Percentiles rank a stretch among this genome's conserved stretches.
Conservation (phyloP, 2,797 vertebrate genomes). For the Balearica regulorum region DNA sequence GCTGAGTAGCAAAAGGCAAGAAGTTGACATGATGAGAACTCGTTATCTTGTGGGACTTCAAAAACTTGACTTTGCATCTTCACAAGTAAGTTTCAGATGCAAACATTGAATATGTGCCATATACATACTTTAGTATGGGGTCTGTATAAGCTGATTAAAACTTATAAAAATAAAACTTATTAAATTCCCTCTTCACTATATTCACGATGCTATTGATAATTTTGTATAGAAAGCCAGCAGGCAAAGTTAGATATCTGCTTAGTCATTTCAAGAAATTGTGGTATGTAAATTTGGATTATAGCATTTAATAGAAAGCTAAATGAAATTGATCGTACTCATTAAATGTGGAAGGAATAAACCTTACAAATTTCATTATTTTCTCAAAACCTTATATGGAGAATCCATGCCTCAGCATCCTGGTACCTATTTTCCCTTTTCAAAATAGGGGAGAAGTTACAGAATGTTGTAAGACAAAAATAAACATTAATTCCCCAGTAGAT, state of each 20-base stretch:
- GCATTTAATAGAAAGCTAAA: neutral
- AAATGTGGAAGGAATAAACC: neutral
- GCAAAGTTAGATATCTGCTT: neutral
- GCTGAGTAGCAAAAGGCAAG: conserved; percentile 82
- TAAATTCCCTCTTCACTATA: neutral
- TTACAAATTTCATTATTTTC: neutral
- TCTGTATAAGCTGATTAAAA: neutral
- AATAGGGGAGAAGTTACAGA: neutral
- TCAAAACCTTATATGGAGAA: neutral
- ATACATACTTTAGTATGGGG: neutral
- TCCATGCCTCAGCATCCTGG: neutral
- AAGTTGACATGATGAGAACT: conserved; percentile 83
- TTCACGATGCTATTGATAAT: neutral
- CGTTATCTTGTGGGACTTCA: conserved; percentile 88
- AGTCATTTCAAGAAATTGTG: neutral
- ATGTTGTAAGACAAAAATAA: neutral
- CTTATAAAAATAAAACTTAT: neutral
- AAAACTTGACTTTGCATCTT: conserved; percentile 90
- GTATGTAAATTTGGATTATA: neutral
- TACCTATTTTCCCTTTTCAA: neutral
- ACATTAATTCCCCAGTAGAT: neutral
- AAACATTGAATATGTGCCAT: neutral
- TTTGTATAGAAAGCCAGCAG: neutral
- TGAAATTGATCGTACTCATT: neutral
- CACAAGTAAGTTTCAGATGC: conserved; percentile 78